Evolutionary conservation across 2,797 vertebrate species (phyloP), one percentile per base, ranked within the genome.

Genomic region (Pseudocheirus occidentalis): DNA sequence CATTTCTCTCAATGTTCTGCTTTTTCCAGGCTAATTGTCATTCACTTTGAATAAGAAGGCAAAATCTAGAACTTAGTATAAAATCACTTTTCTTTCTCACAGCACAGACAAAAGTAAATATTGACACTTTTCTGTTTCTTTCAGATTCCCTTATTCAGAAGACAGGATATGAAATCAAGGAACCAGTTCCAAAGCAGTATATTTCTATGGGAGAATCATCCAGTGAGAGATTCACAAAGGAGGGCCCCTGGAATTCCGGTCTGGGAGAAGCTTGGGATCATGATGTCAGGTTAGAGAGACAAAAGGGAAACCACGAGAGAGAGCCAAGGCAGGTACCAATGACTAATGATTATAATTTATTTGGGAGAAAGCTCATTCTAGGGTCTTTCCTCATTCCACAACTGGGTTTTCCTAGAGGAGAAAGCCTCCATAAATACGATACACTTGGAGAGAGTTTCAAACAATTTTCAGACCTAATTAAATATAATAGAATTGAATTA

Each of bases 381-480:
- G 90, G 54, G 90, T 55, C 90, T n/a, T 90, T 53, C 90, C 53
- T 90, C 54, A 90, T 55, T 90, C 50, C 50, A 55, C 90, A 90
- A 31, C 52, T 53, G 90, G 55, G 28, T 53, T 53, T 90, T 90
- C 52, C 50, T 90, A 90, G 66, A 54, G 57, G 13, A 90, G 93
- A 56, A n/a, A 40, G 21, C 91, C 96, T 93, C 0, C 95, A 96
- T 73, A 92, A 95, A 73, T 96, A 96, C 81, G 29, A 92, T 34
- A 97, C 97, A 46, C 97, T 97, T 9, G 96, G 97, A 9, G 97
- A 96, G 58, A 73, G 96, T 52, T 97, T 98, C 93, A 96, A 95
- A 18, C 96, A 97, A 57, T 97, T 94, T 56, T 97, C 97, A 7
- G 95, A 95, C 55, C 97, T 97, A 13, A 97, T 95, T 21, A 96